Percentiles rank a stretch among this genome's conserved stretches.
Conservation (phyloP, 1,140 invertebrate species). For the Papilio polytes region DNA sequence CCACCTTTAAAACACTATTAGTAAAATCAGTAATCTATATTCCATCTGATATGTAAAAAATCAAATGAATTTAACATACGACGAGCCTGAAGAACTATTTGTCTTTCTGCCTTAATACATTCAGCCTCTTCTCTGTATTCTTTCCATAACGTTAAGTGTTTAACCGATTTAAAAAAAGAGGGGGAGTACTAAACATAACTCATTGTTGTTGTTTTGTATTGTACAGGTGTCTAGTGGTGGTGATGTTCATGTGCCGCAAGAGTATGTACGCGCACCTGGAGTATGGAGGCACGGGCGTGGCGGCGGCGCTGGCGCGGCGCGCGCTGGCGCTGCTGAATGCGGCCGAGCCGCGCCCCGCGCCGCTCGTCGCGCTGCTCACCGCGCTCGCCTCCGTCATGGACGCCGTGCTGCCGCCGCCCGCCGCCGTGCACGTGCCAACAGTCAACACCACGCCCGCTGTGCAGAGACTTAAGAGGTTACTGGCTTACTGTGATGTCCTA, state of each 20-base stretch:
- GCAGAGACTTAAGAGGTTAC: conserved; percentile 42
- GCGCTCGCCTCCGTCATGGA: conserved; percentile 47
- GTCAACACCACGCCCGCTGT: conserved; percentile 18
- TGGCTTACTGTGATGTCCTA: too few species aligned
- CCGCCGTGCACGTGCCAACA: conserved; percentile 26
- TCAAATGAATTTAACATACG: too few species aligned
- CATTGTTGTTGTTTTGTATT: neutral
- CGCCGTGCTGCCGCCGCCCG: conserved; percentile 45
- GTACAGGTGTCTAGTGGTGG: conserved; percentile 91
- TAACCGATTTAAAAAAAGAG: too few species aligned
- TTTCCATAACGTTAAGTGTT: too few species aligned
- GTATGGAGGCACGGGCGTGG: conserved; percentile 56
- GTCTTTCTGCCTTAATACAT: too few species aligned
- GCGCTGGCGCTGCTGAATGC: conserved; percentile 68
- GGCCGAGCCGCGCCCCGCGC: conserved; percentile 51
- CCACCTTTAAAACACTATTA: too few species aligned
- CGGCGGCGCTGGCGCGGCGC: conserved; percentile 76
- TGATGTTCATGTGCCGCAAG: conserved; percentile 94
- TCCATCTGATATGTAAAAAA: too few species aligned
- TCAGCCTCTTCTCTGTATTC: too few species aligned
- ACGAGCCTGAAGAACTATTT: too few species aligned
- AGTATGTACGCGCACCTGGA: conserved; percentile 84
- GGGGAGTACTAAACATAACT: too few species aligned
- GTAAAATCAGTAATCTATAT: too few species aligned
- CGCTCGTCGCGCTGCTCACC: conserved; percentile 62